Evolutionary conservation across 2,888 invertebrate genomes (phyloP), one percentile per base, ranked within the genome.

Genomic region (Phorcus lineatus): DNA sequence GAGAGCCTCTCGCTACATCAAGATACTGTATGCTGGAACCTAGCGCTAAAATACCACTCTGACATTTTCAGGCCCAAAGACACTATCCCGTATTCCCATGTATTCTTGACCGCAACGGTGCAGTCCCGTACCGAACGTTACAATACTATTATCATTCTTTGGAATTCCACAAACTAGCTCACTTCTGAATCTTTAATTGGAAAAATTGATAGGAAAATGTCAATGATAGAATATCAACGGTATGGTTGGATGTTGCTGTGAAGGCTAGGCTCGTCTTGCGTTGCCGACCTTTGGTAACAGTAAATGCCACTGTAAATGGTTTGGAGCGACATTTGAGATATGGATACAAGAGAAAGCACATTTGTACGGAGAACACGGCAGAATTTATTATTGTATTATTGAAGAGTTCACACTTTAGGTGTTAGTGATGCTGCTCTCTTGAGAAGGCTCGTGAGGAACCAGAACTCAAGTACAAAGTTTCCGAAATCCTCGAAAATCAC

Each of bases 21-120:
- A 70, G 70, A 70, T 70, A 70, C 36, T 70, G 31, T 36, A 70
- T 70, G 40, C 31, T 36, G 36, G 70, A 70, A 70, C 74, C 36
- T 78, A 66, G 31, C 75, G 77, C 66, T 82, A 81, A 87, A 87
- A 87, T 87, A 86, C 79, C 86, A 86, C 62, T 13, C 78, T 87
- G 87, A 86, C 87, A 86, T 87, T 87, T 87, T 67, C 77, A 77
- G 55, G 17, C 55, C 0, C 28, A 55, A 28, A 70, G 40, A 70
- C 70, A 70, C 70, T 36, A 40, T 28, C 70, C 19, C 22, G 40
- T 31, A 40, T 70, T 70, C 47, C 40, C 19, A 13, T 22, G 52
- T 31, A 36, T 55, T 55, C 76, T 76, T 76, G 76, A 76, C 76
- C 76, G 55, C 55, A n/a, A 54, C 16, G 52, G 62, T 67, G 28